Base-by-base conservation (phyloP, 2,888 invertebrate genomes). In the Spodoptera littoralis region DNA sequence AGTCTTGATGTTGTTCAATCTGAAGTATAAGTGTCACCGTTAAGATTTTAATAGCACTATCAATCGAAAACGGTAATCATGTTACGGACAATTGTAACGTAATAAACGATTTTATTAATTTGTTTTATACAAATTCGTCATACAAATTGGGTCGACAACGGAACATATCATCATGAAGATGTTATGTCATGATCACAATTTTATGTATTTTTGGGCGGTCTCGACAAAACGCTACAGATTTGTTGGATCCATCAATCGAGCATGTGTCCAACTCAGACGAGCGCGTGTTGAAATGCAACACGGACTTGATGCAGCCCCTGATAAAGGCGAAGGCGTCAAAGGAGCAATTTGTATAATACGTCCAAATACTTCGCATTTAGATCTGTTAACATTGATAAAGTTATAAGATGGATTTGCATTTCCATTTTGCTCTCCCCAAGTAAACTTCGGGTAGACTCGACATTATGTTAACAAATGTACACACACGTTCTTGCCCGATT, bases 271-370 rank as follows among this genome's bases (percentile, higher is more conserved):
- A 47, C 60, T 64, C 64, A 48, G 76, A 71, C 62, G 66, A 59
- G 65, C 72, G 73, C 77, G 84, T 87, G 88, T 88, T 85, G 84
- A 89, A 88, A 88, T 82, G 85, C 79, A 80, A 77, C 76, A 75
- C 72, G 69, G 70, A 70, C 71, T 76, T 65, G 90, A 92, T 93
- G 76, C 68, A 81, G 77, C 60, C 62, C 54, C 57, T 71, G 93
- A 93, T 93, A 90, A 84, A 66, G 44, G 56, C 65, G 70, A 72
- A 86, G 89, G 91, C 90, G 90, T 89, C 88, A 90, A 91, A 91
- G 86, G 80, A 82, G 82, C 88, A 86, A 91, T 93, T 92, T 91
- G 91, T 92, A 85, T 84, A 81, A 86, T 86, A 81, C 83, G 85
- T 83, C 88, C 86, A 85, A 88, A 92, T 90, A 86, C 81, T 82